Percentiles rank a stretch among this genome's conserved stretches.
phyloP scores from a whole-genome alignment of 2,888 invertebrate species.

The Euplagia quadripunctaria region DNA sequence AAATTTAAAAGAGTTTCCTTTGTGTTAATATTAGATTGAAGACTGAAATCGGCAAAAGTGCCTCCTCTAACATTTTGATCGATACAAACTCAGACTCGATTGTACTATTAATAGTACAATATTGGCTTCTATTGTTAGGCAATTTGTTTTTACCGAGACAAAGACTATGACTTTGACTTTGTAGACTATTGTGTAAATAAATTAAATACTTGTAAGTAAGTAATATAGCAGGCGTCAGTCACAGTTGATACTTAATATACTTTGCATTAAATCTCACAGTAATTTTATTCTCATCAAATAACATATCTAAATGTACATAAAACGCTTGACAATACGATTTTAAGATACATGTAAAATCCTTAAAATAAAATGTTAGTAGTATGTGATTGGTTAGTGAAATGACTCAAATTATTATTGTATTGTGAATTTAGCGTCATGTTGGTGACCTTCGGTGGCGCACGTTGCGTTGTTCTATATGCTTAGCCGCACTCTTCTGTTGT shows the following conservation, averaged over 20 bases:
- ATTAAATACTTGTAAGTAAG: constrained; percentile 34
- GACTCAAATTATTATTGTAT: constrained; percentile 45
- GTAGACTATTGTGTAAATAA: constrained; percentile 62
- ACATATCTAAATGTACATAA: constrained; percentile 86
- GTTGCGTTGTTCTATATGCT: background rate
- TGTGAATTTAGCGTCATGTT: constrained; percentile 36
- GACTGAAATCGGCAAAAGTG: constrained; percentile 84
- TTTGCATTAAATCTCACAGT: constrained; percentile 59
- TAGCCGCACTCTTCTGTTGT: background rate
- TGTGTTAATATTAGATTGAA: constrained; percentile 75
- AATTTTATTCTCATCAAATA: constrained; percentile 75
- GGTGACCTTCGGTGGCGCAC: background rate
- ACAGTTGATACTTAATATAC: constrained; percentile 43
- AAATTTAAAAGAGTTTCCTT: constrained; percentile 57
- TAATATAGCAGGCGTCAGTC: constrained; percentile 40
- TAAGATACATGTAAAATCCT: constrained; percentile 71
- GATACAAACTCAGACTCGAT: constrained; percentile 51
- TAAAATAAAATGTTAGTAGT: constrained; percentile 57
- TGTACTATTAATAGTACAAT: constrained; percentile 33
- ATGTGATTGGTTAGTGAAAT: constrained; percentile 52
- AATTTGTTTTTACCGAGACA: constrained; percentile 49
- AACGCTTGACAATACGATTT: constrained; percentile 86
- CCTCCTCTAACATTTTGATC: constrained; percentile 70
- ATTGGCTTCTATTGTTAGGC: constrained; percentile 44
- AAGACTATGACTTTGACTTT: constrained; percentile 51